phyloP scores from a whole-genome alignment of 2,113 vertebrate species.

The Onychorhynchus coronatus region DNA sequence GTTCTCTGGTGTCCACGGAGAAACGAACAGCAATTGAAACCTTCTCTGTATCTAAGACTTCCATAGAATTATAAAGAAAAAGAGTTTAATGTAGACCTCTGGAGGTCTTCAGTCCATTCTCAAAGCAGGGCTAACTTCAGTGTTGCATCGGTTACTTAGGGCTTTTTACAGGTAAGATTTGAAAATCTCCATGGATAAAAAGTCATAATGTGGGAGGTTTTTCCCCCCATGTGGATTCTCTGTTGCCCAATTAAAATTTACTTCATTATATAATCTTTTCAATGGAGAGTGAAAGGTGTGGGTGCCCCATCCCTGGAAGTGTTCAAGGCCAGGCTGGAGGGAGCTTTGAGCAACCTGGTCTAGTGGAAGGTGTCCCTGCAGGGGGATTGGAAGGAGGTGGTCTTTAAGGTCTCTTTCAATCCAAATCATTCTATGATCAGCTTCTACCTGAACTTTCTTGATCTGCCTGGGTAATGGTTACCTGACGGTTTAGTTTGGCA shows the following conservation, averaged over 20 bases:
- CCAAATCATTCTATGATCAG: background rate
- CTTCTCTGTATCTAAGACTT: background rate
- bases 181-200: background rate
- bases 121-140: background rate
- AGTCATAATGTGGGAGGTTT: background rate
- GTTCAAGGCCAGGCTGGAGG: background rate
- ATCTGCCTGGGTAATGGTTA: background rate
- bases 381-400: background rate
- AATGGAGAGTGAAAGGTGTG: background rate
- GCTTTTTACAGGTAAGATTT: background rate
- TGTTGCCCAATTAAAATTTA: background rate
- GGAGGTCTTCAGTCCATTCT: background rate
- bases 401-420: background rate
- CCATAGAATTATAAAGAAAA: background rate
- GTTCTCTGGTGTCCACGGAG: background rate
- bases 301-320: background rate
- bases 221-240: background rate
- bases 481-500: background rate
- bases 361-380: background rate
- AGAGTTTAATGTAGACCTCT: background rate
- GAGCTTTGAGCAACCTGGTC: background rate
- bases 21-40: background rate
- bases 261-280: background rate
- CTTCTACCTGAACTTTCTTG: background rate
- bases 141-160: background rate